A percentile compares a stretch with the other conserved stretches of the same genome.
Conservation (phyloP, 2,113 vertebrate genomes). For the Malurus cyaneus region DNA sequence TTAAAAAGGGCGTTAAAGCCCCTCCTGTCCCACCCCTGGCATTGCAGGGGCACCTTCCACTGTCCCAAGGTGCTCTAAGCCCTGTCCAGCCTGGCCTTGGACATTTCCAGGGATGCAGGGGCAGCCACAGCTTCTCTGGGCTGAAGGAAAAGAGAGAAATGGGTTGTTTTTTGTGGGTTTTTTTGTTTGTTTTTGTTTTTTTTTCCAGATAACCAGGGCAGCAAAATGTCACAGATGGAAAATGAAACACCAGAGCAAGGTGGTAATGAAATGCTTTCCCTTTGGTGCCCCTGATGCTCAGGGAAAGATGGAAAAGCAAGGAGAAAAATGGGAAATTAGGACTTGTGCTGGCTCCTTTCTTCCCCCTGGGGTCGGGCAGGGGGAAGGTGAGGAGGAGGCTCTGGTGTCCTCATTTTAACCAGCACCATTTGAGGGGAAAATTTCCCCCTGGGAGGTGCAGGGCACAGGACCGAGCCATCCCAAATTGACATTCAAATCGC, state of each 20-base stretch:
- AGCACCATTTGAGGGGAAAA: neutral
- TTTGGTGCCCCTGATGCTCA: neutral
- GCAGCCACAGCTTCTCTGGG: neutral
- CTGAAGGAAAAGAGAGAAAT: neutral
- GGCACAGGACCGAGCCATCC: neutral
- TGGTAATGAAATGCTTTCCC: neutral
- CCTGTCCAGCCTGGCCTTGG: accelerated
- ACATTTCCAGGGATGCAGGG: neutral
- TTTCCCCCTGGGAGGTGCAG: neutral
- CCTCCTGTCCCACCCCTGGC: neutral
- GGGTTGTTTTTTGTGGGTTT: no score
- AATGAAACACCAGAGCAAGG: accelerated
- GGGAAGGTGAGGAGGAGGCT: neutral
- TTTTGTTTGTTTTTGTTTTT: neutral
- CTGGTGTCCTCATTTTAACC: neutral
- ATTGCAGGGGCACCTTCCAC: neutral
- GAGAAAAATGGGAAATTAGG: neutral
- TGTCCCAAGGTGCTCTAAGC: neutral
- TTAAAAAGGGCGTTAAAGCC: neutral
- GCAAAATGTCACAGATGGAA: neutral
- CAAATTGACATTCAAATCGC: accelerated
- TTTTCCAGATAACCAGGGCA: neutral
- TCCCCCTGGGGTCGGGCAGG: neutral
- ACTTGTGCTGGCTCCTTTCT: neutral
- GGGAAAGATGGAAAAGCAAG: neutral